Evolutionary conservation across 2,113 vertebrate species (phyloP), one percentile per base, ranked within the genome.

Genomic region (Mustela lutreola): DNA sequence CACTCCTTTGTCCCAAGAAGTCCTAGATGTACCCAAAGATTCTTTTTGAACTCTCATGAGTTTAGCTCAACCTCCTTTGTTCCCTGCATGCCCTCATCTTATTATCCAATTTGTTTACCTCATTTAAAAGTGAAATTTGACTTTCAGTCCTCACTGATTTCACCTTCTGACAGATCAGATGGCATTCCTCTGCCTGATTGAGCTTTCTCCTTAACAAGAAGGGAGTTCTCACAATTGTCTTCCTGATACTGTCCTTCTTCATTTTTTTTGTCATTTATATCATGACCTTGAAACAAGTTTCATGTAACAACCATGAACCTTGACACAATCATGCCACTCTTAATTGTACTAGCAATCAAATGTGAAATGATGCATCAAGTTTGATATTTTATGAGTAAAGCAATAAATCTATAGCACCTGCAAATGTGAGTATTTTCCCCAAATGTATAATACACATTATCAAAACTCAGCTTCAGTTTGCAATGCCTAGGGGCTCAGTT

Each of bases 141-240:
- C 22, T 78, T 95, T 93, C 28, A 58, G 5, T 84, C 15, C 16
- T 65, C 15, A 11, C 15, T 85, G 65, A n/a, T 84, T 91, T 67
- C 50, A 84, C 22, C 63, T 85, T 89, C 88, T 95, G 78, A 93
- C 26, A 73, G 33, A 36, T 92, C 53, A 90, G 79, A 93, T 91
- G 63, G 33, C 65, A 31, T 53, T 76, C 12, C 12, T 78, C 53
- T 85, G 71, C 71, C 33, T 33, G 28, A 62, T 1, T 63, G 71
- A 93, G 36, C 4, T 24, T 16, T 89, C 21, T 58, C 3, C 1
- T 71, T 73, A 16, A 65, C 83, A 26, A 4, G 31, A 9, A 1
- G 21, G 3, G 2, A 1, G 2, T 36, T 36, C 50, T 93, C 78
- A 81, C 5, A 65, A 14, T n/a, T 11, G 5, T 50, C 58, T 96